Evolutionary conservation across 2,888 invertebrate species (phyloP).

Genomic region (Cheilosia soror): DNA sequence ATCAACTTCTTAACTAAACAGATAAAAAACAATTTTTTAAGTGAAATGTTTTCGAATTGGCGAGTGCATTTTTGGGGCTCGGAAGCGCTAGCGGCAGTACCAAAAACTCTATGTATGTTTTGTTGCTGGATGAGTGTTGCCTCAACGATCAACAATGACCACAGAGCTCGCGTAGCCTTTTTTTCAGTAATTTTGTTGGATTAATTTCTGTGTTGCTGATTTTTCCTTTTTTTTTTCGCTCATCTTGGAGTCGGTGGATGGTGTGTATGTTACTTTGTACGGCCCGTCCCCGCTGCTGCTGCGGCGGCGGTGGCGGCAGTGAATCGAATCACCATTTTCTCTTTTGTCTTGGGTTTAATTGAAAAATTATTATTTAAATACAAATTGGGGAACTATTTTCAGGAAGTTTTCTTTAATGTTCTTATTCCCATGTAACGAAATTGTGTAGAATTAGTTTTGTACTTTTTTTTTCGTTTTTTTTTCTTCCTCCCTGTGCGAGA

Average conservation of each 20-base stretch:
- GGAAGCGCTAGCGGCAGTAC: conserved; percentile 43
- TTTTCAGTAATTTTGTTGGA: conserved; percentile 58
- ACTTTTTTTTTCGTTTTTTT: conserved; percentile 4
- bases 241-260: conserved; percentile 57
- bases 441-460: not conserved
- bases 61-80: conserved; percentile 48
- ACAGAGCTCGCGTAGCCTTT: conserved; percentile 48
- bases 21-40: conserved; percentile 9
- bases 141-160: conserved; percentile 67
- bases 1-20: conserved; percentile 26
- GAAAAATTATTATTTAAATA: conserved; percentile 46
- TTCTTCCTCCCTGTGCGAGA: conserved; percentile 23
- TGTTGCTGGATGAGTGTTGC: conserved; percentile 45
- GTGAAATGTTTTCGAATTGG: conserved; percentile 48
- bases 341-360: conserved; percentile 69
- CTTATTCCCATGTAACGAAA: not conserved
- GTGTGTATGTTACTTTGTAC: conserved; percentile 56
- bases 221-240: conserved; percentile 55
- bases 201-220: conserved; percentile 53
- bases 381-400: conserved; percentile 9
- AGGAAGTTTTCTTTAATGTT: conserved; percentile 16
- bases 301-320: conserved; percentile 37
- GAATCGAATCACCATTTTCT: conserved; percentile 73
- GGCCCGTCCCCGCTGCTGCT: conserved; percentile 35
- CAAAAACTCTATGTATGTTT: conserved; percentile 28